phyloP scores from a whole-genome alignment of 2,797 vertebrate genomes.

The Malacoraja senta region DNA sequence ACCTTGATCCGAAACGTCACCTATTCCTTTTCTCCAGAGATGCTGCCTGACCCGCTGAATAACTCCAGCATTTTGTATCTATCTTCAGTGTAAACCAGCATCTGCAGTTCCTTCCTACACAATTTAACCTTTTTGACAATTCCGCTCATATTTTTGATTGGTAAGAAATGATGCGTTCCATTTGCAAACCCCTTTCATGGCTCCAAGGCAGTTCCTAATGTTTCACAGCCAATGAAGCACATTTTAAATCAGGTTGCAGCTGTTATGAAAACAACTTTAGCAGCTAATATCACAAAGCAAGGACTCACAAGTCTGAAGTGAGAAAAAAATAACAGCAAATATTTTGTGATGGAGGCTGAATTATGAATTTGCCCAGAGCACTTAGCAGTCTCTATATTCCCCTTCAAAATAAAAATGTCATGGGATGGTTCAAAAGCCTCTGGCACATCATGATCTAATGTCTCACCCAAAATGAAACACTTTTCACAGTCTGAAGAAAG shows the following conservation, averaged over 20 bases:
- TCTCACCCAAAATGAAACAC: not conserved
- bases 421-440: not conserved
- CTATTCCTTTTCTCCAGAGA: no score
- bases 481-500: not conserved
- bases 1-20: no score
- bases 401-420: not conserved
- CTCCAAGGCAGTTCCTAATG: not conserved
- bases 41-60: no score
- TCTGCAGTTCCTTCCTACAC: no score
- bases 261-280: not conserved
- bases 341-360: not conserved
- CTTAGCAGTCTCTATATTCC: not conserved
- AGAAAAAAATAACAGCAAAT: not conserved
- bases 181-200: not conserved
- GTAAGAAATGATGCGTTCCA: not conserved
- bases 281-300: not conserved
- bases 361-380: not conserved
- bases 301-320: not conserved
- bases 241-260: not conserved
- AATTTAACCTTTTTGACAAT: not conserved
- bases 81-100: no score
- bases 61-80: no score
- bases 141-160: not conserved
- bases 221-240: not conserved
- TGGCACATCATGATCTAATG: not conserved